Evolutionary conservation across 2,113 vertebrate genomes (phyloP).

Genomic region (Coturnix japonica): DNA sequence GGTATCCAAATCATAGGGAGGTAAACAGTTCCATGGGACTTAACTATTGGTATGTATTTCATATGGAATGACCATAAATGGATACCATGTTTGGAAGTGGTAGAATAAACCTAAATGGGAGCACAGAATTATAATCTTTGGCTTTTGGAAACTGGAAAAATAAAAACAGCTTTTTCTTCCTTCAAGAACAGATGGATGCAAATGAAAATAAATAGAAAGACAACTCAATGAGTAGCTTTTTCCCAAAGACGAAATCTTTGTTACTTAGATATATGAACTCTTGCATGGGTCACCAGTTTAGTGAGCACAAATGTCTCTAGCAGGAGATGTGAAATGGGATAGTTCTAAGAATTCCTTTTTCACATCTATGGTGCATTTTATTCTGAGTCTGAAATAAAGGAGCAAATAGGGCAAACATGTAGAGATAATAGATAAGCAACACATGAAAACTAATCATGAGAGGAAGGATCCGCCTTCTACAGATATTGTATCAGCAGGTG

Average conservation of each 20-base stretch:
- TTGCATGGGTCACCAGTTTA: background rate
- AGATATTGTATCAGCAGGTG: background rate
- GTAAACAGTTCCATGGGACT: background rate
- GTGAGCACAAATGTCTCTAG: background rate
- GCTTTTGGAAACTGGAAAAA: conserved; percentile 1
- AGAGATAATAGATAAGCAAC: background rate
- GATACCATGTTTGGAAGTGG: background rate
- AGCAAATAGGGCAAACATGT: background rate
- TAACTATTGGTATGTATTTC: background rate
- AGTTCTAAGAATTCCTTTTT: background rate
- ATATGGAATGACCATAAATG: background rate
- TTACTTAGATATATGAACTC: background rate
- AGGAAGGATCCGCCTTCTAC: background rate
- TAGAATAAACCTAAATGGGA: background rate
- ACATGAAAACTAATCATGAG: background rate
- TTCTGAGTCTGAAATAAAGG: background rate
- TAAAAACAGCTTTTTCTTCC: background rate
- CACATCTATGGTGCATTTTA: background rate
- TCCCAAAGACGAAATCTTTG: background rate
- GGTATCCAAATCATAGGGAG: background rate
- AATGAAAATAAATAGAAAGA: background rate
- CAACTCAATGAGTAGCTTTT: background rate
- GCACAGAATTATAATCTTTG: background rate
- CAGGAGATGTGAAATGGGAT: background rate
- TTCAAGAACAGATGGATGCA: background rate